Conservation (phyloP, 2,113 vertebrate species). For the Chlorodrepanis virens region DNA sequence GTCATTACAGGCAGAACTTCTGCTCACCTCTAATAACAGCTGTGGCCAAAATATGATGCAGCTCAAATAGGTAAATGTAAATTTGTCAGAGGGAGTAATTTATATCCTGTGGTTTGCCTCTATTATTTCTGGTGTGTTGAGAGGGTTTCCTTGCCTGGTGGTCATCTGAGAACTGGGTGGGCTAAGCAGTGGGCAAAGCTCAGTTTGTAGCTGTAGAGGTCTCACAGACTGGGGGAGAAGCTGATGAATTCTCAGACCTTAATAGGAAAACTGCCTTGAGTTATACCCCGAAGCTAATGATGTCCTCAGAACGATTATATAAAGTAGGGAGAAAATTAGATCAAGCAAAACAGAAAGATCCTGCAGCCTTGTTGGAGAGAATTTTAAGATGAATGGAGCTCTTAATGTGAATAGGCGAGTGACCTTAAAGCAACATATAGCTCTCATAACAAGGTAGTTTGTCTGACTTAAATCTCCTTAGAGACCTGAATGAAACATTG, state of each 20-base stretch:
- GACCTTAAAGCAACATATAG: constrained; percentile 52
- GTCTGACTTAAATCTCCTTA: constrained; percentile 32
- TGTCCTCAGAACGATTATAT: not conserved
- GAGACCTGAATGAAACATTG: not conserved
- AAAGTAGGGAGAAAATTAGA: not conserved
- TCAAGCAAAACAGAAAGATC: not conserved
- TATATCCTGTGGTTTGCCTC: not conserved
- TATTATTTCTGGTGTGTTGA: not conserved
- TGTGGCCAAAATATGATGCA: not conserved
- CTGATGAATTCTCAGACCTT: not conserved
- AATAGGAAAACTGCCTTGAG: constrained; percentile 4
- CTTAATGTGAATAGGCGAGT: constrained; percentile 33
- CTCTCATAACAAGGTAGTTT: not conserved
- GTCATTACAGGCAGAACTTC: constrained; percentile 46
- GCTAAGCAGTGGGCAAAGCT: not conserved
- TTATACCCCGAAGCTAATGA: not conserved
- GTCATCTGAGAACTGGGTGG: not conserved
- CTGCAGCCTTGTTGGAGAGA: not conserved
- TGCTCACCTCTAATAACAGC: constrained; percentile 40
- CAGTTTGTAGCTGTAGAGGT: not conserved
- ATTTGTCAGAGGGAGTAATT: constrained; percentile 10
- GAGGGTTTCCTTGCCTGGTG: constrained; percentile 22
- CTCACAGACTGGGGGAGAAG: not conserved
- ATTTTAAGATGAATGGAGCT: constrained; percentile 24
- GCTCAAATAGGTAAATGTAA: constrained; percentile 31